phyloP scores from a whole-genome alignment of 2,113 vertebrate genomes.

The Colossoma macropomum region DNA sequence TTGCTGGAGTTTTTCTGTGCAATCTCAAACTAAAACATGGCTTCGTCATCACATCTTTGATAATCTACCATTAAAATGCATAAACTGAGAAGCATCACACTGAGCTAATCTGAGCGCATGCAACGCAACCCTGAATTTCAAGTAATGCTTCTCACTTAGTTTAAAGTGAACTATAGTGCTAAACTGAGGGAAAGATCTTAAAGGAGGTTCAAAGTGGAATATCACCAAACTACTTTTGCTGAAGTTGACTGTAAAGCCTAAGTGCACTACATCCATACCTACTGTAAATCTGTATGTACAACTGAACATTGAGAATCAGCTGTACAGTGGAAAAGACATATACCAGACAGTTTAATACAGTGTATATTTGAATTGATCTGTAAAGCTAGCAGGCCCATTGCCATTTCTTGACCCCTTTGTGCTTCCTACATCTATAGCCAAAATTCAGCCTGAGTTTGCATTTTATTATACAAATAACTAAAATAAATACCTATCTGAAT shows the following conservation, averaged over 20 bases:
- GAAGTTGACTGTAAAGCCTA: neutral
- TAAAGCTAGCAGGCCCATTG: neutral
- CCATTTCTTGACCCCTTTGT: neutral
- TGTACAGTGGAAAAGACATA: neutral
- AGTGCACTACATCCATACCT: conserved; percentile 8
- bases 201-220: neutral
- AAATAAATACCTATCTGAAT: neutral
- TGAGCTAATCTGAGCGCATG: conserved; percentile 47
- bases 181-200: conserved; percentile 10
- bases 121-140: conserved; percentile 46
- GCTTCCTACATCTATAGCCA: conserved; percentile 12
- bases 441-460: conserved; percentile 39
- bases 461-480: neutral
- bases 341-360: neutral
- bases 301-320: conserved; percentile 5
- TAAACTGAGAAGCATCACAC: conserved; percentile 4
- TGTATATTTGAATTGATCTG: neutral
- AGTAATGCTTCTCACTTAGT: conserved; percentile 24
- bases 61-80: conserved; percentile 20
- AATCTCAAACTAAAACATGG: conserved; percentile 28
- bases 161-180: conserved; percentile 46
- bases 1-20: conserved; percentile 31
- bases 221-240: neutral
- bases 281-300: neutral
- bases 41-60: conserved; percentile 8